phyloP scores from a whole-genome alignment of 2,888 invertebrate species.

The Ichneumon xanthorius region DNA sequence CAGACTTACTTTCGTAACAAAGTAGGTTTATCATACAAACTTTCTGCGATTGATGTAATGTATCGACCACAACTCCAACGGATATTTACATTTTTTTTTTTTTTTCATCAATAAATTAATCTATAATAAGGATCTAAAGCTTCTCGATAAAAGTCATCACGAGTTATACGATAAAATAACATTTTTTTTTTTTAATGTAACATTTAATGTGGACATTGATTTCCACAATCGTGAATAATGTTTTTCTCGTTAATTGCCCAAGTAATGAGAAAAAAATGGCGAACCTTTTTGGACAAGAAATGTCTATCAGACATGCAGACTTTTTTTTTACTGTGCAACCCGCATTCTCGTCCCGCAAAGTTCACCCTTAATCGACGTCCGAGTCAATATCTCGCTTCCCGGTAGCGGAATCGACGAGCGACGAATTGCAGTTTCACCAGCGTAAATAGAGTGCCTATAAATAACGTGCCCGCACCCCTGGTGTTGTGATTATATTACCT shows the following conservation, averaged over 20 bases:
- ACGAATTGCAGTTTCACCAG: constrained; percentile 64
- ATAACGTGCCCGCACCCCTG: constrained; percentile 82
- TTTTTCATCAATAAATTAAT: not conserved
- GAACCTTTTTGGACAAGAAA: not conserved
- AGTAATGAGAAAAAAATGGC: not conserved
- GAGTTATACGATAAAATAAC: no score
- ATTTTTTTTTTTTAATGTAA: no score
- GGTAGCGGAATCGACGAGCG: constrained; percentile 62
- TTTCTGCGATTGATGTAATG: not conserved
- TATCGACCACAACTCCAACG: not conserved
- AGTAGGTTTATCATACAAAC: not conserved
- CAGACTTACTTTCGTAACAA: not conserved
- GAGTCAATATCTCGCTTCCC: constrained; percentile 29
- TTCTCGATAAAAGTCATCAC: not conserved
- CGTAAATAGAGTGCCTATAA: constrained; percentile 82
- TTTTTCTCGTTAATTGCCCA: not conserved
- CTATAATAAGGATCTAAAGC: not conserved
- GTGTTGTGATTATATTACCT: constrained; percentile 84
- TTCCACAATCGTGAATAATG: no score
- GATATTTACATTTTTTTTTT: not conserved
- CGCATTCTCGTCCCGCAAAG: not conserved
- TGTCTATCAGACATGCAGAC: not conserved
- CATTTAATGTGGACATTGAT: no score
- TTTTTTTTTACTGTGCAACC: not conserved
- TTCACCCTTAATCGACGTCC: constrained; percentile 36